Conservation (phyloP, 2,888 invertebrate species). For the Gymnosoma rotundatum region DNA sequence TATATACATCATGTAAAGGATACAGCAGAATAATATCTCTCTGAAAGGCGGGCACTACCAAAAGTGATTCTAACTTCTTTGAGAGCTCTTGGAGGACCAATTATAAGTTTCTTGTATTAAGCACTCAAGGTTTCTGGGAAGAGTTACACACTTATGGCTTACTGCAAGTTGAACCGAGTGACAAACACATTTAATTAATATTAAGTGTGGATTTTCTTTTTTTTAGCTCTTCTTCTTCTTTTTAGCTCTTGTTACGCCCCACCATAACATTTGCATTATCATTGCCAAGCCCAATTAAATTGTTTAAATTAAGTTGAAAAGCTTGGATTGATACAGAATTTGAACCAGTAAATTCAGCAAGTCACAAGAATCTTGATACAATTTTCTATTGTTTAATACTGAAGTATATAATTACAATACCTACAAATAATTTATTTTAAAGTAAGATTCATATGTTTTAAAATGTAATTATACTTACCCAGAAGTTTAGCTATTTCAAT, state of each 20-base stretch:
- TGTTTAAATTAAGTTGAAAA: neutral
- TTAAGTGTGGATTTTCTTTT: too few relatives aligned
- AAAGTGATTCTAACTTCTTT: neutral
- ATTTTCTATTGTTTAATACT: slow-evolving; percentile 16
- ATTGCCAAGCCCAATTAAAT: slow-evolving; percentile 13
- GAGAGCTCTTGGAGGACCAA: neutral
- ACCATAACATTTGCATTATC: slow-evolving; percentile 18
- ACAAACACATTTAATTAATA: neutral
- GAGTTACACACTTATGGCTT: neutral
- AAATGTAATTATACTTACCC: neutral
- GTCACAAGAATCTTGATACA: slow-evolving; percentile 3
- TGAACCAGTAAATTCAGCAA: slow-evolving; percentile 4
- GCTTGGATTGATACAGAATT: neutral
- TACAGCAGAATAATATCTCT: slow-evolving; percentile 1
- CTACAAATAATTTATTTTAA: neutral
- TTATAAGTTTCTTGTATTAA: neutral
- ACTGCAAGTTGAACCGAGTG: slow-evolving; percentile 1
- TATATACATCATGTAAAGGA: neutral
- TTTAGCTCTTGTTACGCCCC: neutral
- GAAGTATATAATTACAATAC: neutral
- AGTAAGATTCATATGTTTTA: too few relatives aligned
- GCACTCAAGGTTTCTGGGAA: neutral
- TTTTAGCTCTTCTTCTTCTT: too few relatives aligned
- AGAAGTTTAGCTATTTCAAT: neutral
- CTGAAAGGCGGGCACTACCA: neutral